Evolutionary conservation across 2,113 vertebrate genomes (phyloP).

Genomic region (Bolborhynchus lineola): DNA sequence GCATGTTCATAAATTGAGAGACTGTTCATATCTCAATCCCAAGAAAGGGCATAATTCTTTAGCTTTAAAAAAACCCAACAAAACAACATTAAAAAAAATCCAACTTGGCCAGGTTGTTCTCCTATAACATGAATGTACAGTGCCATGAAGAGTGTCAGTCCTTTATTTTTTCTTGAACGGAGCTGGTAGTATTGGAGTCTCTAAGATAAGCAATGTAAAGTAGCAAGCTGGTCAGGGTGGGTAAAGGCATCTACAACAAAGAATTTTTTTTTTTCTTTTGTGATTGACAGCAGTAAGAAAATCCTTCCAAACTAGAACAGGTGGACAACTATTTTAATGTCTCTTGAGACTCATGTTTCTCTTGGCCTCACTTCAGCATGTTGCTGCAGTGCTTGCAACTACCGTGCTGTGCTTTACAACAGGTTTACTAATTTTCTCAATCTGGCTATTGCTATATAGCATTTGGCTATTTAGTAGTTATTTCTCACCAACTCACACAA

Average conservation of each 20-base stretch:
- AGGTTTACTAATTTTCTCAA: neutral
- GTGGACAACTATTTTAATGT: neutral
- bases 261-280: neutral
- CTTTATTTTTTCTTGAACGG: neutral
- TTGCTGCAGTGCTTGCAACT: neutral
- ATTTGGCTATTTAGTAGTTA: neutral
- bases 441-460: neutral
- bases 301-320: neutral
- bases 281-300: neutral
- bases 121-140: neutral
- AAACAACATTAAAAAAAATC: neutral
- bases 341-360: neutral
- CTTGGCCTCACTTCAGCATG: neutral
- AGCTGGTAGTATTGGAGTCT: neutral
- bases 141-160: rapidly evolving
- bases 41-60: neutral
- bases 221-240: neutral
- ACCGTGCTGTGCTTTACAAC: neutral
- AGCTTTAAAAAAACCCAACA: neutral
- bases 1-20: neutral
- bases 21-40: neutral
- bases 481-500: neutral
- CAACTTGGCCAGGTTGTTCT: neutral
- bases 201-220: neutral
- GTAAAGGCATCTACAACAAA: neutral